Evolutionary conservation across 2,888 invertebrate species (phyloP), one percentile per base, ranked within the genome.

Genomic region (Parelbella ahira): DNA sequence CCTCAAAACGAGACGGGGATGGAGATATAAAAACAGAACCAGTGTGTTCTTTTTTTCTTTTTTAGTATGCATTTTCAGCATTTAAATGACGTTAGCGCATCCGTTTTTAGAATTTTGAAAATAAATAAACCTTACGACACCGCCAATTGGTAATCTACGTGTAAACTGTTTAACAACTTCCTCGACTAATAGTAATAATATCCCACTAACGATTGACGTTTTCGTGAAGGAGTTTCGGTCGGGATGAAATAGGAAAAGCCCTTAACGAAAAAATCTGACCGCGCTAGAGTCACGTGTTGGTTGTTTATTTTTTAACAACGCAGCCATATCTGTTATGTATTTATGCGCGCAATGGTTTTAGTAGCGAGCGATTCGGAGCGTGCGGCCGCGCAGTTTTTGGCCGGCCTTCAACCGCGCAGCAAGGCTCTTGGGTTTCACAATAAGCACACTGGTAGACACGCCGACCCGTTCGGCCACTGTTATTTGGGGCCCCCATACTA

Each of bases 81-180:
- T 84, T 84, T 76, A 79, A 82, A 82, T 79, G 73, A 76, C 76
- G 82, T 65, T 63, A 71, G 73, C 70, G 77, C 78, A 83, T 86
- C 86, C 84, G 86, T 82, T 83, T 82, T 78, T 80, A 76, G 79
- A 76, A 77, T 65, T 75, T 65, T 63, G 58, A 76, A 78, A 78
- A 76, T 76, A 79, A 79, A 80, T 73, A 80, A 78, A 74, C 64
- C 50, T 34, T 28, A 21, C 33, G 28, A 56, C 54, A 61, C 63
- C 59, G 63, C 60, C 60, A 72, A 78, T 81, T 71, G 74, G 71
- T 73, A 69, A 74, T 70, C 66, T 61, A 72, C 45, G 51, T 51
- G 52, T 74, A 72, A 72, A 78, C 66, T 59, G 68, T 72, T 83
- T 82, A 72, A 84, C 68, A 70, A 78, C 84, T 83, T 84, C 84